A percentile compares a stretch with the other conserved stretches of the same genome.
phyloP scores from a whole-genome alignment of 2,797 vertebrate genomes.

The Sciurus vulgaris region DNA sequence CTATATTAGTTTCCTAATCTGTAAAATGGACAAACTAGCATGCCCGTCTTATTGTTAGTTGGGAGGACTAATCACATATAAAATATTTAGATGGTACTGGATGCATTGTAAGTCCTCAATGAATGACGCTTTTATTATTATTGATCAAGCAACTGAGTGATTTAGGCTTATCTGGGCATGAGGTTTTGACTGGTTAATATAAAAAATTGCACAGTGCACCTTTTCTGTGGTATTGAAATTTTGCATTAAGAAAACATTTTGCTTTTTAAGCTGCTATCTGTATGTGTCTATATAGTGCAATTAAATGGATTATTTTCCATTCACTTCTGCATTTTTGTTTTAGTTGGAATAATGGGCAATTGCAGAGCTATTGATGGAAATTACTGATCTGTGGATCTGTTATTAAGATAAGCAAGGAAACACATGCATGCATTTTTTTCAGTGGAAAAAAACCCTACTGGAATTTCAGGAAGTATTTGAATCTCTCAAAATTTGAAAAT shows the following conservation, averaged over 20 bases:
- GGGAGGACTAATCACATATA: not conserved
- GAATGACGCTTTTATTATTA: conserved; percentile 63
- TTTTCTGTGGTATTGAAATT: conserved; percentile 17
- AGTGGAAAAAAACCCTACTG: not conserved
- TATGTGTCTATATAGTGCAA: not conserved
- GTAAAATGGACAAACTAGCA: not conserved
- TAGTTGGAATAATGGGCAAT: conserved; percentile 22
- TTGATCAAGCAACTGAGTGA: not conserved
- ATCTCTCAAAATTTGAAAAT: not conserved
- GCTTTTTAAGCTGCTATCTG: conserved; percentile 15
- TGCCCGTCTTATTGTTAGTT: not conserved
- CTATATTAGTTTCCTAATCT: conserved; percentile 42
- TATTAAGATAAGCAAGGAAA: conserved; percentile 41
- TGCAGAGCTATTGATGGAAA: conserved; percentile 16
- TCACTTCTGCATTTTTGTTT: conserved; percentile 55
- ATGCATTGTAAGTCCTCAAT: conserved; percentile 44
- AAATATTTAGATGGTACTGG: not conserved
- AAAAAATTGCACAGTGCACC: conserved; percentile 8
- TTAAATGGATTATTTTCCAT: conserved; percentile 13
- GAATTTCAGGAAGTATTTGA: not conserved
- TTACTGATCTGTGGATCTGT: not conserved
- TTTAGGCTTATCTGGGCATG: conserved; percentile 39
- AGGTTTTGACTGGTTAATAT: conserved; percentile 53
- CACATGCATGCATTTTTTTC: not conserved
- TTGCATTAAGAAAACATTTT: conserved; percentile 32